Evolutionary conservation across 2,113 vertebrate species (phyloP).

Genomic region (Neolamprologus modestus): DNA sequence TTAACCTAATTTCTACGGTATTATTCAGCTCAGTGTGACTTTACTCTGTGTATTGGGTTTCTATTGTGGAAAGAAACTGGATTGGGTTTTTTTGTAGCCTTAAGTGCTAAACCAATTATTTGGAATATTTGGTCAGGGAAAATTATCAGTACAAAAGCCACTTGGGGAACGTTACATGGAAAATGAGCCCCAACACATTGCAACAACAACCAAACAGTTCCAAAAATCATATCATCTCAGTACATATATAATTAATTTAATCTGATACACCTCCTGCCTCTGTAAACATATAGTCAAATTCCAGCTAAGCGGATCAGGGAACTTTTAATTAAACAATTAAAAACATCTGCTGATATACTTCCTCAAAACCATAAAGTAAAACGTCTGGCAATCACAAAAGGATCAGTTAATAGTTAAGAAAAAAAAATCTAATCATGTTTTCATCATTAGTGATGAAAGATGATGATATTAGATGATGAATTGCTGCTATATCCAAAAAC

Average conservation of each 20-base stretch:
- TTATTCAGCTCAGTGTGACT: rapidly evolving
- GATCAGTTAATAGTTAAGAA: background rate
- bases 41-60: background rate
- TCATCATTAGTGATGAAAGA: background rate
- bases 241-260: too few species aligned
- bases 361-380: background rate
- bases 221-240: background rate
- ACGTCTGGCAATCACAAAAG: background rate
- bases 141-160: background rate
- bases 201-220: background rate
- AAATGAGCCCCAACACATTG: background rate
- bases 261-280: background rate
- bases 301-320: background rate
- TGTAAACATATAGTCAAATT: background rate
- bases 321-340: background rate
- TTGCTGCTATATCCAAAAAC: background rate
- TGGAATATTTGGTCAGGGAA: background rate
- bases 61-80: background rate
- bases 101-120: background rate
- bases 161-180: background rate
- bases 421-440: background rate
- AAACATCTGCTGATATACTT: background rate
- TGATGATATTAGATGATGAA: background rate
- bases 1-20: background rate
- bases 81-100: background rate